These are phyloP conservation scores for Oryzias melastigma DNA, from an alignment of 2,113 vertebrate genomes.

Conservation along the genomic window DNA sequence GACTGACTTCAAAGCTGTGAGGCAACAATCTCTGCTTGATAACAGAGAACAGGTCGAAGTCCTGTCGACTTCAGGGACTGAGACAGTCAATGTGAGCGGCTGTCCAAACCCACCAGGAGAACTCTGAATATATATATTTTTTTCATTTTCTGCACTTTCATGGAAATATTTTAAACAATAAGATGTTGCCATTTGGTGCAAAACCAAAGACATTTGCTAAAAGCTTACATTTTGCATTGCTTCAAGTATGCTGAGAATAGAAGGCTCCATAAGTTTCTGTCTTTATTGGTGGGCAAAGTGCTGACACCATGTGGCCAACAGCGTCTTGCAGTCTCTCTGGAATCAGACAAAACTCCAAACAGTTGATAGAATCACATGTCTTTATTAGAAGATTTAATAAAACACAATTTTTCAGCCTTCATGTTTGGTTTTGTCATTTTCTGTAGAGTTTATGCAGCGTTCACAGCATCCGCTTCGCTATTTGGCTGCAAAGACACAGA, in stretches of 20 bases:
- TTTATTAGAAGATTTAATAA: slow-evolving; percentile 67
- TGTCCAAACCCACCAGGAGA: neutral
- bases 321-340: neutral
- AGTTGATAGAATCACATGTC: slow-evolving; percentile 29
- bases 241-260: neutral
- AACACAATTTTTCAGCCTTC: slow-evolving; percentile 43
- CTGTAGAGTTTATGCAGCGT: slow-evolving; percentile 32
- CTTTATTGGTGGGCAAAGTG: neutral
- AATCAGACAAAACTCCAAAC: slow-evolving; percentile 3
- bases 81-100: neutral
- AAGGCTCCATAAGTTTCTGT: neutral
- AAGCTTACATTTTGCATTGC: neutral
- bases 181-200: no score
- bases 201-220: neutral
- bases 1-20: slow-evolving; percentile 69
- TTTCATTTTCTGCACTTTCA: no score
- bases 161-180: no score
- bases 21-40: slow-evolving; percentile 9
- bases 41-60: slow-evolving; percentile 21
- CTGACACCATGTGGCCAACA: slow-evolving; percentile 29
- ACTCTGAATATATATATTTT: neutral
- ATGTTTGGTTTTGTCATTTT: slow-evolving; percentile 15
- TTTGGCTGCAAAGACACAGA: slow-evolving; percentile 51
- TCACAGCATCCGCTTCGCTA: slow-evolving; percentile 10
- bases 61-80: neutral